phyloP scores from a whole-genome alignment of 2,113 vertebrate genomes.

The Clarias batrachus region DNA sequence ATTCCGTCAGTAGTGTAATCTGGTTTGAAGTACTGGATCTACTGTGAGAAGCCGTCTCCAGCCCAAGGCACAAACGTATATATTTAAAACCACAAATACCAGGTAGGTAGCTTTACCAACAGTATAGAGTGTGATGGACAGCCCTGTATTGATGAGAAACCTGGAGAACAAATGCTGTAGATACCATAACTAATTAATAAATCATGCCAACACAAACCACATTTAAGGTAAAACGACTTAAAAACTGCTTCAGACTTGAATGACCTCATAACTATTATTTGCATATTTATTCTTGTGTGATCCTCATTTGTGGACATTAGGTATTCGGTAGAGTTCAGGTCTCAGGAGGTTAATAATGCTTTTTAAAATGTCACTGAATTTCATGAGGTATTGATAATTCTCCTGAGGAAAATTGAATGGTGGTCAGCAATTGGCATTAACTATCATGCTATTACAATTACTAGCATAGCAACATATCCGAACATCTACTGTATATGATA shows the following conservation, averaged over 20 bases:
- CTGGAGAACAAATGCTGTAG: background rate
- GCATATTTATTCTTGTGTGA: no score
- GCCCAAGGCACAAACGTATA: constrained; percentile 20
- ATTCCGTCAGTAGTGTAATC: constrained; percentile 27
- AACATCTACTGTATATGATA: background rate
- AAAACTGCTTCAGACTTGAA: background rate
- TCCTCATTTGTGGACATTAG: no score
- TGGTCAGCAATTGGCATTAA: background rate
- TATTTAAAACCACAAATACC: background rate
- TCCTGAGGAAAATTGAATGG: background rate
- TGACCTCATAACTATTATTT: no score
- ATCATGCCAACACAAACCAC: background rate
- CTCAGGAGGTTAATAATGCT: background rate
- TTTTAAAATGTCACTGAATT: background rate
- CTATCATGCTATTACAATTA: background rate
- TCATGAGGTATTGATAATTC: background rate
- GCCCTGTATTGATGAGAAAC: background rate
- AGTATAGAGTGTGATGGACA: background rate
- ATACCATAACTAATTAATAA: background rate
- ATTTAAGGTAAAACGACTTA: background rate
- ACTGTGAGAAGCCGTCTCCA: background rate
- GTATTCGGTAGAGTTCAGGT: no score
- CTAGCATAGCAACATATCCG: background rate
- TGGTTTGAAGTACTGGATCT: constrained; percentile 8
- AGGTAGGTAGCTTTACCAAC: constrained; percentile 8